phyloP scores from a whole-genome alignment of 2,797 vertebrate species.

The Gymnoscopelus microlampas region DNA sequence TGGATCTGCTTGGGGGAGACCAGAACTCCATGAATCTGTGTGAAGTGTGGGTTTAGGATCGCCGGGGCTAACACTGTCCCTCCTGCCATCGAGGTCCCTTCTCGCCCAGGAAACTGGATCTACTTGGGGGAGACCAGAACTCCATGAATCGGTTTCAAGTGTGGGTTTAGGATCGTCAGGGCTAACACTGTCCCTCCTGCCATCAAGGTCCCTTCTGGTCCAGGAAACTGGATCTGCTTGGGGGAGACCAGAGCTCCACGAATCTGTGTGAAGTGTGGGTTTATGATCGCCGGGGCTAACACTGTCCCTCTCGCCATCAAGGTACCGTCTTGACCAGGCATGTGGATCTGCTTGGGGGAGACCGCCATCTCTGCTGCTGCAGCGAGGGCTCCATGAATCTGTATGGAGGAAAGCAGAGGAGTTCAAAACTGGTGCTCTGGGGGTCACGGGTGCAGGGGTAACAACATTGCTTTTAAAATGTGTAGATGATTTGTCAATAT shows the following conservation, averaged over 20 bases:
- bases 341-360: background rate
- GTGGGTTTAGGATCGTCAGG: background rate
- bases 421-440: too few species aligned
- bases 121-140: constrained; percentile 45
- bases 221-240: background rate
- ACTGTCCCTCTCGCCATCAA: too few species aligned
- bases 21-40: too few species aligned
- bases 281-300: background rate
- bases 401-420: background rate
- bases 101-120: constrained; percentile 55
- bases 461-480: too few species aligned
- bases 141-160: constrained; percentile 60
- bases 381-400: constrained; percentile 67
- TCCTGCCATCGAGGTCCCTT: constrained; percentile 27
- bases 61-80: constrained; percentile 28
- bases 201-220: background rate
- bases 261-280: background rate
- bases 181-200: background rate
- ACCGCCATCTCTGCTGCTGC: constrained; percentile 17
- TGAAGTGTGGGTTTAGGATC: too few species aligned
- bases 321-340: background rate
- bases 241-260: too few species aligned
- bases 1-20: background rate
- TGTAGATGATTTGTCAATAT: too few species aligned
- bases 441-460: too few species aligned